A percentile compares a stretch with the other conserved stretches of the same genome.
Evolutionary conservation across 2,113 vertebrate species (phyloP).

Genomic region (Naja naja): DNA sequence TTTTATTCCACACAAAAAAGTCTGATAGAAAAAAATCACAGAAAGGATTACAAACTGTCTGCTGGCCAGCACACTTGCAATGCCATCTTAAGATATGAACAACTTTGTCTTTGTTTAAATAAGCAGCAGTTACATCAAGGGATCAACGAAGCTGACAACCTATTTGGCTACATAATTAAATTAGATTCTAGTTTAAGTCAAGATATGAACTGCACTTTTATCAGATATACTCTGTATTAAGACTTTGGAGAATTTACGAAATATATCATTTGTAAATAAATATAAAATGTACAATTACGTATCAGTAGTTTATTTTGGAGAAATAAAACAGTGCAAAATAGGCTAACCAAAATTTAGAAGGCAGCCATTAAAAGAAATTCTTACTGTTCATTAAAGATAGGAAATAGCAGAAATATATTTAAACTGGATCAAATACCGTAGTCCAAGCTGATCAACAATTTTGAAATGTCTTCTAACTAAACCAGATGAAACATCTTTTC

Average conservation of each 20-base stretch:
- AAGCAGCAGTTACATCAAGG: conserved; percentile 46
- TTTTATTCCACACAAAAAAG: conserved; percentile 15
- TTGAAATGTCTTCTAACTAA: conserved; percentile 50
- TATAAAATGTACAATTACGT: conserved; percentile 68
- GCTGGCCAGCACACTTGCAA: conserved; percentile 38
- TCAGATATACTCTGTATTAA: conserved; percentile 52
- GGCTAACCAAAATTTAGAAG: conserved; percentile 67
- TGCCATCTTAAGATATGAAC: conserved; percentile 17
- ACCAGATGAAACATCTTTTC: conserved; percentile 34
- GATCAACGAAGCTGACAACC: conserved; percentile 26
- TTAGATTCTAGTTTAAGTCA: conserved; percentile 47
- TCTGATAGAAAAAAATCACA: conserved; percentile 45
- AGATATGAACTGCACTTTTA: conserved; percentile 54
- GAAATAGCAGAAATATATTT: conserved; percentile 61
- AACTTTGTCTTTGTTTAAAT: conserved; percentile 25
- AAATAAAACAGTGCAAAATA: conserved; percentile 78
- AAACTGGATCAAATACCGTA: conserved; percentile 57
- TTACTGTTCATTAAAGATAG: conserved; percentile 57
- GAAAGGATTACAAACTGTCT: conserved; percentile 24
- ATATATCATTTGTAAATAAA: conserved; percentile 61
- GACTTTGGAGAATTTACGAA: conserved; percentile 55
- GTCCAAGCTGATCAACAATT: conserved; percentile 61
- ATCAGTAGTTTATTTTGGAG: conserved; percentile 82
- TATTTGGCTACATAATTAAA: conserved; percentile 33
- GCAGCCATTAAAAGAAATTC: conserved; percentile 60